A percentile compares a stretch with the other conserved stretches of the same genome.
Conservation (phyloP, 2,113 vertebrate species). For the Mormoops blainvillei region DNA sequence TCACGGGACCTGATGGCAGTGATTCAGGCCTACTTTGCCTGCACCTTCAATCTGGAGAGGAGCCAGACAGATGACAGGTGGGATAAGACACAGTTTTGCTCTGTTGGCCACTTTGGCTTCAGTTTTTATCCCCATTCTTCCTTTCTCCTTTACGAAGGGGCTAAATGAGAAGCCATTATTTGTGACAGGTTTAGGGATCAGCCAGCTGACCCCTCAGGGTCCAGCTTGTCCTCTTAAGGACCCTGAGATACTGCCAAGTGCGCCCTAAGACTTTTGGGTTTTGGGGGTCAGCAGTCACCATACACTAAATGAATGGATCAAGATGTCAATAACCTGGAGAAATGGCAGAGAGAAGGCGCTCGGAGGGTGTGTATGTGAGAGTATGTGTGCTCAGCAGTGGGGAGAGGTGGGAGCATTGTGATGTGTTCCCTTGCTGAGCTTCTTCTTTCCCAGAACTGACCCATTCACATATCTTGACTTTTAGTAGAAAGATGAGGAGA, state of each 20-base stretch:
- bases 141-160: not conserved
- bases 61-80: slow-evolving; percentile 76
- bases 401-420: not conserved
- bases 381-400: not conserved
- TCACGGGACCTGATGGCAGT: slow-evolving; percentile 75
- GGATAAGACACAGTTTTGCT: slow-evolving; percentile 12
- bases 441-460: not conserved
- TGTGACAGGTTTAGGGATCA: not conserved
- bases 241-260: not conserved
- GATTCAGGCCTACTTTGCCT: slow-evolving; percentile 78
- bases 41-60: slow-evolving; percentile 69
- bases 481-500: slow-evolving; percentile 1
- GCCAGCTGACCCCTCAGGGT: not conserved
- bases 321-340: not conserved
- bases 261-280: not conserved
- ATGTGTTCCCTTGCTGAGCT: not conserved
- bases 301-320: not conserved
- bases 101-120: not conserved
- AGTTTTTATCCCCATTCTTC: not conserved
- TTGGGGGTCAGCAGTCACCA: not conserved
- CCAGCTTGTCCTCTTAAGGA: not conserved
- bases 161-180: not conserved
- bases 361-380: not conserved
- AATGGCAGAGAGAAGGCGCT: not conserved
- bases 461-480: not conserved